Percentiles rank a stretch among this genome's conserved stretches.
Evolutionary conservation across 2,113 vertebrate genomes (phyloP).

Genomic region (Forbesichthys papilliferus): DNA sequence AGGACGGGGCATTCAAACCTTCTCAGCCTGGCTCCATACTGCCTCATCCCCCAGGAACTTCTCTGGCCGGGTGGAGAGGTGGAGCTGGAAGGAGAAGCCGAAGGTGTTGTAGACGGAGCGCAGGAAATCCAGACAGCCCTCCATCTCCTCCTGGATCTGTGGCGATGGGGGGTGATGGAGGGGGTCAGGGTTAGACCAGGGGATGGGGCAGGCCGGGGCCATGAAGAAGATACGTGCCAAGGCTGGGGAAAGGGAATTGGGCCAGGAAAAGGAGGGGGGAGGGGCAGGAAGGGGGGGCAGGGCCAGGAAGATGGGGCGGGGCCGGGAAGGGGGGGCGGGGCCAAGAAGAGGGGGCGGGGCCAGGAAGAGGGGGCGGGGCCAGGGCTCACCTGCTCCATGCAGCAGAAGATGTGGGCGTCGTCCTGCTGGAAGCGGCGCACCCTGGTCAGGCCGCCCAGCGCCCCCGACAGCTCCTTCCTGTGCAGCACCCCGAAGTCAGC

Average conservation of each 20-base stretch:
- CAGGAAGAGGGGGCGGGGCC: too few relatives aligned
- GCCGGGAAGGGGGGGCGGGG: neutral
- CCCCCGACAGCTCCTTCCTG: constrained; percentile 89
- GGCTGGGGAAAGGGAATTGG: neutral
- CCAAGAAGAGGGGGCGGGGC: neutral
- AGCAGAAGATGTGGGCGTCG: constrained; percentile 95
- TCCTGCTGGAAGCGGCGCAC: constrained; percentile 95
- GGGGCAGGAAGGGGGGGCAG: too few relatives aligned
- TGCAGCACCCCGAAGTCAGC: constrained; percentile 96
- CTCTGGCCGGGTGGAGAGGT: constrained; percentile 91
- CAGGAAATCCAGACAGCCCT: constrained; percentile 88
- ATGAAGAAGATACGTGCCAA: too few relatives aligned
- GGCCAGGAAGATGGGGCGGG: too few relatives aligned
- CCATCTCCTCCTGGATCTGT: constrained; percentile 91
- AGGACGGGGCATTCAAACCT: constrained; percentile 70
- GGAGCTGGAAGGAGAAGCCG: constrained; percentile 91
- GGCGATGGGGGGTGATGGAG: constrained; percentile 4
- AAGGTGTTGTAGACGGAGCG: constrained; percentile 87
- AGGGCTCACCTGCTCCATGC: constrained; percentile 85
- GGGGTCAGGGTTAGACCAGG: neutral
- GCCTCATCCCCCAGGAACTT: constrained; percentile 86
- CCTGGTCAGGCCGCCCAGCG: constrained; percentile 86
- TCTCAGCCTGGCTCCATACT: constrained; percentile 90
- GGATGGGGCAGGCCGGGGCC: neutral
- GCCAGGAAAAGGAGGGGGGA: neutral